These are phyloP conservation scores for Drosophila eugracilis DNA, from an alignment of 1,140 invertebrate species.

Conservation along the genomic window DNA sequence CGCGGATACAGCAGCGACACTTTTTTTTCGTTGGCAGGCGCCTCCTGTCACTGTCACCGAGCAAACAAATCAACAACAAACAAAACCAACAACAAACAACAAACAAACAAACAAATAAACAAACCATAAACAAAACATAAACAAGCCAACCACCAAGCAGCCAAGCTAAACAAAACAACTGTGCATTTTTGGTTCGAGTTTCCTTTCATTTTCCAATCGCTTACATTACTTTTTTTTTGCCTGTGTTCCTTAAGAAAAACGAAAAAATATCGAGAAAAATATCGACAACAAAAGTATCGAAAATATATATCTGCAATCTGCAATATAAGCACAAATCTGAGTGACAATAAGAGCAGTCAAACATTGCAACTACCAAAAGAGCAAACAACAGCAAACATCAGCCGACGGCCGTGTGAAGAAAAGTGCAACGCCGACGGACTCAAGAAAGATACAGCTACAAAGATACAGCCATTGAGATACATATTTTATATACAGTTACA, in stretches of 20 bases:
- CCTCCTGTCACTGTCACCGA: slow-evolving; percentile 57
- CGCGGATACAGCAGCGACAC: slow-evolving; percentile 69
- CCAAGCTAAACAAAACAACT: slow-evolving; percentile 17
- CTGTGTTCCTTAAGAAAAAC: slow-evolving; percentile 29
- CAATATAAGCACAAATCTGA: slow-evolving; percentile 10
- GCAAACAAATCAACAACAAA: slow-evolving; percentile 20
- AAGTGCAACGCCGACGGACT: slow-evolving; percentile 33
- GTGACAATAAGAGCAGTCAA: slow-evolving; percentile 31
- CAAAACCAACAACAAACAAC: slow-evolving; percentile 18
- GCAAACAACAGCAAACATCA: slow-evolving; percentile 11
- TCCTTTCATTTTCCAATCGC: slow-evolving; percentile 48
- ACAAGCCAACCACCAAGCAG: slow-evolving; percentile 24
- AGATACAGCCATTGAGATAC: too few species aligned
- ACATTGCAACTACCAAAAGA: not conserved
- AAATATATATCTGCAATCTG: not conserved
- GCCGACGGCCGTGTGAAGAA: slow-evolving; percentile 34
- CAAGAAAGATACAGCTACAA: slow-evolving; percentile 14
- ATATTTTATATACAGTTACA: slow-evolving; percentile 9
- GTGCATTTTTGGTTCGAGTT: slow-evolving; percentile 44
- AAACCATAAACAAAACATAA: slow-evolving; percentile 21
- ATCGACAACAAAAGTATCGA: too few species aligned
- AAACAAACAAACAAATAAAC: slow-evolving; percentile 14
- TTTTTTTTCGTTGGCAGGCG: slow-evolving; percentile 63
- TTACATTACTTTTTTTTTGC: slow-evolving; percentile 45
- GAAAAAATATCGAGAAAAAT: not conserved